These are phyloP conservation scores for Ophiothrix spiculata DNA, from an alignment of 35 echinoderm and acorn worm genomes.

Conservation along the genomic window DNA sequence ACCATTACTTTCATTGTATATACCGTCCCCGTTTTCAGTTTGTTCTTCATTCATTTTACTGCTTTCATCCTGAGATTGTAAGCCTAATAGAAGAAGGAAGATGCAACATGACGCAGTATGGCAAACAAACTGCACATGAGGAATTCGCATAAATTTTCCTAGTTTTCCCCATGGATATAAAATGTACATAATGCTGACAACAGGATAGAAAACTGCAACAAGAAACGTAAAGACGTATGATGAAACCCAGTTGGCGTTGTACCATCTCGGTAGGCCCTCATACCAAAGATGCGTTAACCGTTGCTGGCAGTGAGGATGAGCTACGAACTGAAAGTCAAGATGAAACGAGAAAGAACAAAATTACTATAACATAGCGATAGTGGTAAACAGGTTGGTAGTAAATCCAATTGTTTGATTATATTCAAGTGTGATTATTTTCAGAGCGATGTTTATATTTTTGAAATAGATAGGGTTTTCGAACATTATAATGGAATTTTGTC, in stretches of 20 bases:
- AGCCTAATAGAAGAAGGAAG: constrained; percentile 76
- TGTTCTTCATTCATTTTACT: neutral
- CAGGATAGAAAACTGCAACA: constrained; percentile 62
- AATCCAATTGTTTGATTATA: neutral
- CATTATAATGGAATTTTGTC: neutral
- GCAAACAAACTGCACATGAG: constrained; percentile 93
- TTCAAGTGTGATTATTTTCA: neutral
- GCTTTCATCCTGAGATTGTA: constrained; percentile 54
- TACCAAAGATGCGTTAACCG: constrained; percentile 93
- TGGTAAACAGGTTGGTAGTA: too few relatives aligned
- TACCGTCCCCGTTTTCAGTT: neutral
- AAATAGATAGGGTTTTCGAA: neutral
- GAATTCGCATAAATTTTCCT: constrained; percentile 66
- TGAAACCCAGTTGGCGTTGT: constrained; percentile 66
- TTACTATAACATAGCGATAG: too few relatives aligned
- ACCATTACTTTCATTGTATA: neutral
- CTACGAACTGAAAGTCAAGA: constrained; percentile 72
- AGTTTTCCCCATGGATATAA: constrained; percentile 73
- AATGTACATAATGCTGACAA: constrained; percentile 77
- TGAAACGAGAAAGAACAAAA: too few relatives aligned
- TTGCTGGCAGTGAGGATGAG: constrained; percentile 96
- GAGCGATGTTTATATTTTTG: neutral
- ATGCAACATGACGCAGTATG: constrained; percentile 57
- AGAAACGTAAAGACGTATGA: constrained; percentile 51
- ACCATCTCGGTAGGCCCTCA: constrained; percentile 80